Percentiles rank a stretch among this genome's conserved stretches.
Conservation (phyloP, 2,888 invertebrate species). For the Brachyopa scutellaris region DNA sequence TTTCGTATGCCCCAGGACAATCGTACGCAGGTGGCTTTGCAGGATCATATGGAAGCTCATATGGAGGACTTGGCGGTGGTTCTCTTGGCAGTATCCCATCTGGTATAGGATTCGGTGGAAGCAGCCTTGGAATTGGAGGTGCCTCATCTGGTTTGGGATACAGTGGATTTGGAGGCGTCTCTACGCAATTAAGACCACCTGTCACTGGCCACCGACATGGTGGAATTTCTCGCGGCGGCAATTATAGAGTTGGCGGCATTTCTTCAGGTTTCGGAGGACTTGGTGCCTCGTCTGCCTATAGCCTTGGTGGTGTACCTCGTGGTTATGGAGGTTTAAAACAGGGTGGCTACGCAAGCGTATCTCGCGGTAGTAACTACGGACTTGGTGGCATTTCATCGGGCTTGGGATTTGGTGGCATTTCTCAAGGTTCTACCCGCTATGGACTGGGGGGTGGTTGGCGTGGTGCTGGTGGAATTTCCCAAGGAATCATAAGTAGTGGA, state of each 20-base stretch:
- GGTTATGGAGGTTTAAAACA: slow-evolving; percentile 14
- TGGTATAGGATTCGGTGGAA: not conserved
- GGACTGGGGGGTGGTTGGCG: slow-evolving; percentile 9
- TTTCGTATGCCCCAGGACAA: not conserved
- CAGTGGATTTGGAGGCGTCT: slow-evolving; percentile 39
- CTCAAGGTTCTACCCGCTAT: not conserved
- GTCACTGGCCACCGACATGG: not conserved
- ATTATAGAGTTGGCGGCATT: not conserved
- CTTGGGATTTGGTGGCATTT: not conserved
- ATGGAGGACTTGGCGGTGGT: slow-evolving; percentile 17
- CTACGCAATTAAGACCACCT: slow-evolving; percentile 48
- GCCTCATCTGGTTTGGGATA: not conserved
- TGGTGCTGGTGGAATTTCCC: not conserved
- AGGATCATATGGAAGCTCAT: not conserved
- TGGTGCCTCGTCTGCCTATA: slow-evolving; percentile 16
- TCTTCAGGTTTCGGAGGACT: not conserved
- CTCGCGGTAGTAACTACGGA: not conserved
- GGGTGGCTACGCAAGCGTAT: slow-evolving; percentile 13
- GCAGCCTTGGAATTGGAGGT: not conserved
- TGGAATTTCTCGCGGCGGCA: slow-evolving; percentile 3
- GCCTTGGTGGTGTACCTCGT: slow-evolving; percentile 7
- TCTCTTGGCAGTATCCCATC: not conserved
- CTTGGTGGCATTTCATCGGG: not conserved
- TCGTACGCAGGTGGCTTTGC: slow-evolving; percentile 23
- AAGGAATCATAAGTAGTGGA: slow-evolving; percentile 27